Evolutionary conservation across 2,888 invertebrate species (phyloP).

Genomic region (Tholera decimalis): DNA sequence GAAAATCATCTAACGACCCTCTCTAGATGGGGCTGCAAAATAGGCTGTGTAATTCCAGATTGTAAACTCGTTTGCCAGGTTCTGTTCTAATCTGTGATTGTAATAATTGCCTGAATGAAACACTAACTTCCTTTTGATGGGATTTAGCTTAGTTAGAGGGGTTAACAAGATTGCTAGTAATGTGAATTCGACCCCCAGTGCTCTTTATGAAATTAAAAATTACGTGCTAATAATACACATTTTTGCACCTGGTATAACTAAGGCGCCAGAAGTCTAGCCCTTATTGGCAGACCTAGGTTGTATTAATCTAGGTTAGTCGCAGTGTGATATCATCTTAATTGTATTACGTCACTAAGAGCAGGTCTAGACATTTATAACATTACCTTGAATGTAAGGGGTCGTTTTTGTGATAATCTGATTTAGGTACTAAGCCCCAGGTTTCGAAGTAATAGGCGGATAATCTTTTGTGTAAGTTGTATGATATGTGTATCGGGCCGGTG

Average conservation of each 20-base stretch:
- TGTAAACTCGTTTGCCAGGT: no score
- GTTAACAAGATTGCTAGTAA: no score
- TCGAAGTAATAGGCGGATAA: neutral
- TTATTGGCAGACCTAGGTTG: conserved; percentile 5
- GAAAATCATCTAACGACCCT: no score
- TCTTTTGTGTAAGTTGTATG: neutral
- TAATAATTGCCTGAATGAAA: no score
- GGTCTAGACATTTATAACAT: conserved; percentile 7
- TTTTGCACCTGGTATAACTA: neutral
- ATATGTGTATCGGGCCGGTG: no score
- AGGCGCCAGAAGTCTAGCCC: conserved; percentile 40
- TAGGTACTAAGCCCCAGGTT: neutral
- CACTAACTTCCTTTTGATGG: no score
- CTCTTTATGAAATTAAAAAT: no score
- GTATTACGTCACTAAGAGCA: conserved; percentile 37
- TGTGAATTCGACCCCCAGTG: no score
- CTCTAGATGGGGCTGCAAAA: no score
- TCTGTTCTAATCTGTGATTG: no score
- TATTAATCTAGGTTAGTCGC: conserved; percentile 30
- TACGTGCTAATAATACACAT: neutral
- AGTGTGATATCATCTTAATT: conserved; percentile 24
- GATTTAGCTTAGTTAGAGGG: no score
- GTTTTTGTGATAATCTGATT: neutral
- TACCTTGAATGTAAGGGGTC: neutral
- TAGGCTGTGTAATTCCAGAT: no score